Evolutionary conservation across 2,888 invertebrate genomes (phyloP), one percentile per base, ranked within the genome.

Genomic region (Platycheirus albimanus): DNA sequence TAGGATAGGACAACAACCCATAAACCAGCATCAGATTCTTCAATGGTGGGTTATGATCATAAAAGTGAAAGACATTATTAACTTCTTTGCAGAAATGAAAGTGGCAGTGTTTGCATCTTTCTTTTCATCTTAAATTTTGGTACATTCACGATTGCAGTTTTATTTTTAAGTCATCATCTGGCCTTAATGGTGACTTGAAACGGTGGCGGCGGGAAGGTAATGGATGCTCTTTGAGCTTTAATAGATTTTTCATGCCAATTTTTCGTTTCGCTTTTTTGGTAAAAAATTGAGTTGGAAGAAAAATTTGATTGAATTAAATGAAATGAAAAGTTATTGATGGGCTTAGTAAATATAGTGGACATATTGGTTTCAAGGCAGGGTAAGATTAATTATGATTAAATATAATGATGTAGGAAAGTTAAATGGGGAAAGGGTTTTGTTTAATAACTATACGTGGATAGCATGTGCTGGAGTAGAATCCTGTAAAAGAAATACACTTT

Each of bases 61-160:
- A 76, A 76, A 81, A 81, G 76, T 76, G 80, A 76, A 76, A 81
- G 76, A 49, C 30, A 24, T 45, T 56, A 30, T 49, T 58, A 10
- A 41, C 24, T 20, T 38, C 33, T 54, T 54, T 10, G 20, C 36
- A 19, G 19, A 58, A 58, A 58, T 43, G 58, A 58, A 58, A 58
- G 58, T 58, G 56, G 56, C 5, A 56, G 13, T 43, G 41, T 28
- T 41, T 43, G 4, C 33, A 8, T 41, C 13, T 41, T 43, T 58
- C 38, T 11, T 2, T 58, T 24, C 19, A 36, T 1, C 36, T 38
- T 17, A 11, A 43, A 8, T 36, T 54, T 54, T 6, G 24, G 38
- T 41, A 41, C 4, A 43, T 58, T 58, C 58, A 43, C 28, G 43
- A 58, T 17, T 28, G 20, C 7, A 11, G 5, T 33, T 52, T 51